phyloP scores from a whole-genome alignment of 1,140 invertebrate genomes.

The Linepithema humile region DNA sequence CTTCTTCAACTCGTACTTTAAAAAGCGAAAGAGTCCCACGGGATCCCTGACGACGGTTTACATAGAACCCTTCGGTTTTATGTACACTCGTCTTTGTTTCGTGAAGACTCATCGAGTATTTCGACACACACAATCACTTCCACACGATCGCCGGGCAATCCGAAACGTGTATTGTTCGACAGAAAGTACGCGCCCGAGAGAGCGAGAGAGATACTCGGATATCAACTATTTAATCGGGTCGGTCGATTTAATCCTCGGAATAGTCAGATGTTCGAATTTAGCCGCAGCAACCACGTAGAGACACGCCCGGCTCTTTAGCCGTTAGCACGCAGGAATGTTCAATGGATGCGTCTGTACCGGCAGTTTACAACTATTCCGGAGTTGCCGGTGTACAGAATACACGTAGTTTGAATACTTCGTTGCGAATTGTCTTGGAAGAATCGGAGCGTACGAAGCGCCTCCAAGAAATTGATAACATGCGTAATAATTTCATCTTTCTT shows the following conservation, averaged over 20 bases:
- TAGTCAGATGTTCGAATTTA: slow-evolving; percentile 6
- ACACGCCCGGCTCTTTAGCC: slow-evolving; percentile 3
- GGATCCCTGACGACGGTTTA: neutral
- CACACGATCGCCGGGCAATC: neutral
- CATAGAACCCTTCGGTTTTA: neutral
- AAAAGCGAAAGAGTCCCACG: neutral
- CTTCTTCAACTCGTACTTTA: slow-evolving; percentile 33
- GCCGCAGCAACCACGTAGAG: neutral
- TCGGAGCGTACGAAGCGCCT: neutral
- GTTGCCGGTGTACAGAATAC: neutral
- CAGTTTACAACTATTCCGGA: slow-evolving; percentile 22
- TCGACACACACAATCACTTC: neutral
- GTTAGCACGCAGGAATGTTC: slow-evolving; percentile 34
- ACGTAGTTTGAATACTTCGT: slow-evolving; percentile 25
- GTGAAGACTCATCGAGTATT: neutral
- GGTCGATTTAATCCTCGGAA: slow-evolving; percentile 21
- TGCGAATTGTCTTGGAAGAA: slow-evolving; percentile 4
- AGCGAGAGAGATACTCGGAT: neutral
- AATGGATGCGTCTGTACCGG: neutral
- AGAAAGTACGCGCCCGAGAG: neutral
- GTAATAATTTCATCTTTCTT: neutral
- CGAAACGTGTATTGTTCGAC: neutral
- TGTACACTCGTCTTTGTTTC: neutral
- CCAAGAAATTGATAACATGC: neutral
- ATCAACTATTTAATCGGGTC: slow-evolving; percentile 27